Conservation (phyloP, 2,113 vertebrate genomes). For the Xyrauchen texanus region DNA sequence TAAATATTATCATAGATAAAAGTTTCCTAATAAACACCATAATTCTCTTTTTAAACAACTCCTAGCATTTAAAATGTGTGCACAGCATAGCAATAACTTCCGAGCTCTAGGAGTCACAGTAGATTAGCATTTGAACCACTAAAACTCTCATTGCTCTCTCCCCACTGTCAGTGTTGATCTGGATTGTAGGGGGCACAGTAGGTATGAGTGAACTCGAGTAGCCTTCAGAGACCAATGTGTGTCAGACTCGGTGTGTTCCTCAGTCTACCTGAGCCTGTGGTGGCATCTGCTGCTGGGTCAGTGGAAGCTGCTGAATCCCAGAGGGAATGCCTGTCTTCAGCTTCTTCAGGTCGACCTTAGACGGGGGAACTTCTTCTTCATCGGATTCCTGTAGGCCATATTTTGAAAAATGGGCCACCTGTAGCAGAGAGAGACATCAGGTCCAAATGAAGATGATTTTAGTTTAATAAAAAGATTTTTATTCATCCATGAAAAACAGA, state of each 20-base stretch:
- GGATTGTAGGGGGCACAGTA: conserved; percentile 17
- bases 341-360: conserved; percentile 86
- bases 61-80: conserved; percentile 5
- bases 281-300: conserved; percentile 76
- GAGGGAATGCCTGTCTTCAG: conserved; percentile 73
- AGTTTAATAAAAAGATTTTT: not conserved
- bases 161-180: conserved; percentile 13
- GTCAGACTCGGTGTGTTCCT: conserved; percentile 56
- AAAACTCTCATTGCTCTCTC: conserved; percentile 8
- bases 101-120: not conserved
- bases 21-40: not conserved
- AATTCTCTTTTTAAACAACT: not conserved
- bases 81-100: not conserved
- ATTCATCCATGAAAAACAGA: not conserved
- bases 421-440: not conserved
- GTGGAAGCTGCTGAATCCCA: conserved; percentile 65
- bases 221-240: conserved; percentile 42
- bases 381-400: conserved; percentile 94
- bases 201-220: conserved; percentile 12
- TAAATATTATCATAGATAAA: conserved; percentile 29
- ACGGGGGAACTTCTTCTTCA: conserved; percentile 82
- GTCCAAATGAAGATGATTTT: not conserved
- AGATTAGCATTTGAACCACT: not conserved
- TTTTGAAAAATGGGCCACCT: conserved; percentile 96
- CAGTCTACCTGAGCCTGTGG: conserved; percentile 84